These are phyloP conservation scores for Tangachromis dhanisi DNA, from an alignment of 2,113 vertebrate species.

Conservation along the genomic window DNA sequence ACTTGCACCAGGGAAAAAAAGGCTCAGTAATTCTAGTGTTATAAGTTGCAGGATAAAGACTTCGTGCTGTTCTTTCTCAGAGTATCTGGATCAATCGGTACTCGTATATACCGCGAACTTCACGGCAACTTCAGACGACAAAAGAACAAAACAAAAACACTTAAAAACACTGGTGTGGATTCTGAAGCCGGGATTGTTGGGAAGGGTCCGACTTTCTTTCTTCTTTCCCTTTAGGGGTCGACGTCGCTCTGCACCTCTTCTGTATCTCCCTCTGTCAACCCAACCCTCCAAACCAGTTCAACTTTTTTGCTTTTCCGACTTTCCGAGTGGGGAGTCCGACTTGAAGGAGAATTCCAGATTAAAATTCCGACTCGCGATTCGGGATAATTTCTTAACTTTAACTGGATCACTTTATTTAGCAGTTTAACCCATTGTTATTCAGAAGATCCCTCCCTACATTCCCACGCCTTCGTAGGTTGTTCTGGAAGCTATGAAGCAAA, in stretches of 20 bases:
- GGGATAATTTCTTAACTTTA: not conserved
- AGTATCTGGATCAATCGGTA: not conserved
- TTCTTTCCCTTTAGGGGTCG: not conserved
- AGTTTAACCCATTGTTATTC: slow-evolving; percentile 32
- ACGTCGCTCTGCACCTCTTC: not conserved
- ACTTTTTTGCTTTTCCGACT: not conserved
- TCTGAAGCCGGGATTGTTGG: not conserved
- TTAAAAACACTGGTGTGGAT: not conserved
- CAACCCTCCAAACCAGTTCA: not conserved
- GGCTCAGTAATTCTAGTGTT: too few species aligned
- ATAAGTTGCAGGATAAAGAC: not conserved
- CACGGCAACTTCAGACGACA: not conserved
- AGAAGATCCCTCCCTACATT: slow-evolving; percentile 42
- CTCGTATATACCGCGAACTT: not conserved
- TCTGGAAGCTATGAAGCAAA: slow-evolving; percentile 43
- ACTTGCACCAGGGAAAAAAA: too few species aligned
- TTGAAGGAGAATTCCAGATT: not conserved
- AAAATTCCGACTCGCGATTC: not conserved
- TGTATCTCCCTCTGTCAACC: not conserved
- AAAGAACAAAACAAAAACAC: not conserved
- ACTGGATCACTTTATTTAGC: not conserved
- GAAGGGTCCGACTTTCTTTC: not conserved
- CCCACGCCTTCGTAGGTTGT: slow-evolving; percentile 44
- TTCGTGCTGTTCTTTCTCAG: not conserved
- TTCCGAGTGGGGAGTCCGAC: not conserved